Evolutionary conservation across 2,888 invertebrate species (phyloP).

Genomic region (Rotaria macrura): DNA sequence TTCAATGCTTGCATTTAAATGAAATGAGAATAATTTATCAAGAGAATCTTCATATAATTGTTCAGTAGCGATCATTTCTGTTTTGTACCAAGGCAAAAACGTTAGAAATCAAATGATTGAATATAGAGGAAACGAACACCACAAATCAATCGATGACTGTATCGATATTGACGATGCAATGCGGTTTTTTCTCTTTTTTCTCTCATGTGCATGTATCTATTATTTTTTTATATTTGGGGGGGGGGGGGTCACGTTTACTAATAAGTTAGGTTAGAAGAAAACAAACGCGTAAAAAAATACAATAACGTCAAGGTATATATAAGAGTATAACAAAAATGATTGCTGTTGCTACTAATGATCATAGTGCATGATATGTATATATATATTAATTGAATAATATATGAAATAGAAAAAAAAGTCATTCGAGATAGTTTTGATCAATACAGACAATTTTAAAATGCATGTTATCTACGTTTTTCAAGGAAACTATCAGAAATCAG

Average conservation of each 20-base stretch:
- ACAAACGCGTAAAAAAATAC: neutral
- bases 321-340: neutral
- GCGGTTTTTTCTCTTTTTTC: neutral
- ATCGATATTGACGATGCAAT: neutral
- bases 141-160: neutral
- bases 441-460: neutral
- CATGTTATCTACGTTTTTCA: no score
- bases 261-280: neutral
- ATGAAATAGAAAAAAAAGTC: neutral
- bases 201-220: neutral
- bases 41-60: neutral
- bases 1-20: neutral
- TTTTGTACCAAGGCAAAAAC: neutral
- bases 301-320: neutral
- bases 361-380: neutral
- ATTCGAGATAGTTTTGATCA: neutral
- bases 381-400: neutral
- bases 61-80: neutral
- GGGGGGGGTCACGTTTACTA: neutral
- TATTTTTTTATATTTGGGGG: neutral
- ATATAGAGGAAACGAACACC: neutral
- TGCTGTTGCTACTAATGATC: neutral
- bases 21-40: neutral
- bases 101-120: neutral
- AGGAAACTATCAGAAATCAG: neutral